Percentiles rank a stretch among this genome's conserved stretches.
These are phyloP conservation scores for Microtus pennsylvanicus DNA, from an alignment of 2,113 vertebrate genomes.

Conservation along the genomic window DNA sequence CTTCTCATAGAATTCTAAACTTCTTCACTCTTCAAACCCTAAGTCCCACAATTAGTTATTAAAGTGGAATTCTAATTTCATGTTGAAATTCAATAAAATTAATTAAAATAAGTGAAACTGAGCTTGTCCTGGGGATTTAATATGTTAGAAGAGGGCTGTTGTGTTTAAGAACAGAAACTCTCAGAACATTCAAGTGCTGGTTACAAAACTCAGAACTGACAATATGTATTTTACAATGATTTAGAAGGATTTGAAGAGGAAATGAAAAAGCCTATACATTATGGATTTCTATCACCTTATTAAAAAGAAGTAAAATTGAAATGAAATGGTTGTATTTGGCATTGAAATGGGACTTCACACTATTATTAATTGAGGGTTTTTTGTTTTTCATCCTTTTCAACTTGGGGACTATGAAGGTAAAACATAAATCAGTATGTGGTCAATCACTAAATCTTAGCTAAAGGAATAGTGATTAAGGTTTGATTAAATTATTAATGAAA, in stretches of 20 bases:
- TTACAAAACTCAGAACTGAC: neutral
- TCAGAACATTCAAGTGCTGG: neutral
- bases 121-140: neutral
- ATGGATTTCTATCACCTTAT: neutral
- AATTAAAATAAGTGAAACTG: neutral
- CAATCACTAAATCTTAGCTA: neutral
- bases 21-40: neutral
- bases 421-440: neutral
- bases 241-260: neutral
- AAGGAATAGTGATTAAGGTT: neutral
- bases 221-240: too few species aligned
- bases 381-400: neutral
- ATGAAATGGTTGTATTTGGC: neutral
- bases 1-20: neutral
- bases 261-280: neutral
- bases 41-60: neutral
- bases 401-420: neutral
- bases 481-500: neutral
- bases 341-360: conserved; percentile 40
- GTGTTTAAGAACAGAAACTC: neutral
- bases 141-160: neutral
- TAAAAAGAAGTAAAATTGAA: neutral
- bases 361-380: neutral
- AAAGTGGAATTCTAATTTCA: neutral
- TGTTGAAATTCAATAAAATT: neutral